Evolutionary conservation across 2,888 invertebrate species (phyloP).

Genomic region (Cyclophora albipunctata): DNA sequence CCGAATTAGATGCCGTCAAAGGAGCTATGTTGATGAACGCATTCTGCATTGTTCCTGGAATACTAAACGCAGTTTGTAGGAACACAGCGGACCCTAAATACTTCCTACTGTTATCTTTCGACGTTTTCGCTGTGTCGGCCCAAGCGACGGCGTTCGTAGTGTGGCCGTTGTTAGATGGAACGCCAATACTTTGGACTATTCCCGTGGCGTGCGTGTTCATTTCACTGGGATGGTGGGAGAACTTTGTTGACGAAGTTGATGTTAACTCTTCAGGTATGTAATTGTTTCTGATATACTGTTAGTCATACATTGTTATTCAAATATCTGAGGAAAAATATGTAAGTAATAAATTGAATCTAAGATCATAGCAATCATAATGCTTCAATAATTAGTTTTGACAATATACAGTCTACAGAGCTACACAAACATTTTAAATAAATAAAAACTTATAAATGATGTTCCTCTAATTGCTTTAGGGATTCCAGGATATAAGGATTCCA

Average conservation of each 20-base stretch:
- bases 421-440: too few relatives aligned
- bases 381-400: too few relatives aligned
- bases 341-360: too few relatives aligned
- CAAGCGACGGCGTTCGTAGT: slow-evolving; percentile 81
- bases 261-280: slow-evolving; percentile 42
- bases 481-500: too few relatives aligned
- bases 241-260: slow-evolving; percentile 75
- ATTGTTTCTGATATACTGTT: too few relatives aligned
- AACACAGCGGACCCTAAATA: slow-evolving; percentile 49
- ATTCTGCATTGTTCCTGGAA: slow-evolving; percentile 86
- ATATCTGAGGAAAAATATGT: too few relatives aligned
- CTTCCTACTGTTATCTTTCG: slow-evolving; percentile 59
- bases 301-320: too few relatives aligned
- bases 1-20: slow-evolving; percentile 86
- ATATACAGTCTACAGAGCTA: too few relatives aligned
- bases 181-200: slow-evolving; percentile 73
- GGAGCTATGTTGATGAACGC: slow-evolving; percentile 90
- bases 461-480: too few relatives aligned
- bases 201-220: slow-evolving; percentile 79
- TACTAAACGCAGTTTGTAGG: slow-evolving; percentile 77
- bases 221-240: slow-evolving; percentile 91
- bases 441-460: too few relatives aligned
- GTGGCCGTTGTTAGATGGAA: slow-evolving; percentile 78
- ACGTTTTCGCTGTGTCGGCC: slow-evolving; percentile 76
- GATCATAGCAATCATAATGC: too few relatives aligned